Evolutionary conservation across 37 sponge, comb jelly and placozoan species (phyloP).

Genomic region (Haliclona indistincta): DNA sequence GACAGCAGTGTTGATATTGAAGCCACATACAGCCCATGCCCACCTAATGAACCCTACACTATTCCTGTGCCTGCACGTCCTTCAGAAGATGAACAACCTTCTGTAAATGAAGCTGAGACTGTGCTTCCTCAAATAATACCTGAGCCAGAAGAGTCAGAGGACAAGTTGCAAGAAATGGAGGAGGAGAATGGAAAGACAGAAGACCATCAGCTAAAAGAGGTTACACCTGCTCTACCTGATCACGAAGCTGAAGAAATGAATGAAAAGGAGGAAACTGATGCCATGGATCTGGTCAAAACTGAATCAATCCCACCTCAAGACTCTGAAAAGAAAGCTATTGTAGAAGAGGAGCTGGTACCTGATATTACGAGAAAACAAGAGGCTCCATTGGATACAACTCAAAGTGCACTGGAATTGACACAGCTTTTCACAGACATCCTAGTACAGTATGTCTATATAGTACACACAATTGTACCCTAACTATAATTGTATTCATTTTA

Average conservation of each 20-base stretch:
- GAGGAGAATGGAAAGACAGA: slow-evolving; percentile 2
- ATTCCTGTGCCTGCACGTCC: neutral
- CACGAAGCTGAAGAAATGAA: neutral
- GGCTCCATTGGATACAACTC: neutral
- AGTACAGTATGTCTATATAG: slow-evolving; percentile 3
- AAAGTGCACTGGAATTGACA: slow-evolving; percentile 1
- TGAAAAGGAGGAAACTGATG: neutral
- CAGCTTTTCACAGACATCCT: neutral
- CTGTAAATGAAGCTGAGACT: neutral
- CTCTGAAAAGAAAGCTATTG: neutral
- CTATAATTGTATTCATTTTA: neutral
- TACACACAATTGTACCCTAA: neutral
- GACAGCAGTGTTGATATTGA: too few species aligned
- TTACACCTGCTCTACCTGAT: neutral
- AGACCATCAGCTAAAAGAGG: neutral
- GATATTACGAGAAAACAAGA: neutral
- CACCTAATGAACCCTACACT: neutral
- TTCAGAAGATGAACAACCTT: neutral
- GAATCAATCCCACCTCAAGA: neutral
- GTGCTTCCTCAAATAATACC: neutral
- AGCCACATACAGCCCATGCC: too few species aligned
- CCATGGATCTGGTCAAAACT: neutral
- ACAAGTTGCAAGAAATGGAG: neutral
- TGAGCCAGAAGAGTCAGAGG: neutral
- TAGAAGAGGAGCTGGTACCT: neutral